These are phyloP conservation scores for Phainopepla nitens DNA, from an alignment of 2,113 vertebrate genomes.

Conservation along the genomic window DNA sequence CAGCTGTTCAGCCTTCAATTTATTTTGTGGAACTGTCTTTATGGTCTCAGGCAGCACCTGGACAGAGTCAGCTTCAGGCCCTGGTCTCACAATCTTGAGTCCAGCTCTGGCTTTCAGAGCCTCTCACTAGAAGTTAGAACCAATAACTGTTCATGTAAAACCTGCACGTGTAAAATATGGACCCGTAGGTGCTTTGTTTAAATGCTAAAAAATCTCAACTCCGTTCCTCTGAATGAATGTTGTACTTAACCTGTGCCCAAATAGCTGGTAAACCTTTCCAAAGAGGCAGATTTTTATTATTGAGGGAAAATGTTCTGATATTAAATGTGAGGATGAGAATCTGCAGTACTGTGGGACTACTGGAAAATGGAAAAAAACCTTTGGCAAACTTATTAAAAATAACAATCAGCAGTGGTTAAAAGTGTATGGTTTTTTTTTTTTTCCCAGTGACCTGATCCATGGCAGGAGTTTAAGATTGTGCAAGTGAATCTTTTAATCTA, in stretches of 20 bases:
- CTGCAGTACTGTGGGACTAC: neutral
- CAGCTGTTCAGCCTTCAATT: neutral
- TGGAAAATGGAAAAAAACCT: neutral
- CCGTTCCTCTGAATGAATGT: neutral
- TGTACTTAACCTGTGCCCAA: neutral
- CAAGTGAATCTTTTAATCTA: neutral
- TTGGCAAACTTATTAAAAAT: neutral
- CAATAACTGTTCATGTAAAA: neutral
- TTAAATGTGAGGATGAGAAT: neutral
- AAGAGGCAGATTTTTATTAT: neutral
- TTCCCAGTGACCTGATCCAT: neutral
- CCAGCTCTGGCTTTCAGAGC: too few relatives aligned
- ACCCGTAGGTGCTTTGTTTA: neutral
- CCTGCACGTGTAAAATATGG: neutral
- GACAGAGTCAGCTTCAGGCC: neutral
- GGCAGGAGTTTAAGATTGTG: neutral
- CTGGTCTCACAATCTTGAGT: rapidly evolving
- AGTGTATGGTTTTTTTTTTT: neutral
- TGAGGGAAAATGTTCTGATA: neutral
- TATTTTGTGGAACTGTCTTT: neutral
- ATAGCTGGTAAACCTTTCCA: neutral
- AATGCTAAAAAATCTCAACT: neutral
- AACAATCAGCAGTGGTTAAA: neutral
- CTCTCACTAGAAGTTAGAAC: neutral
- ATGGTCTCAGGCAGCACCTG: neutral